Evolutionary conservation across 2,888 invertebrate species (phyloP).

Genomic region (Tetrapedia diversipes): DNA sequence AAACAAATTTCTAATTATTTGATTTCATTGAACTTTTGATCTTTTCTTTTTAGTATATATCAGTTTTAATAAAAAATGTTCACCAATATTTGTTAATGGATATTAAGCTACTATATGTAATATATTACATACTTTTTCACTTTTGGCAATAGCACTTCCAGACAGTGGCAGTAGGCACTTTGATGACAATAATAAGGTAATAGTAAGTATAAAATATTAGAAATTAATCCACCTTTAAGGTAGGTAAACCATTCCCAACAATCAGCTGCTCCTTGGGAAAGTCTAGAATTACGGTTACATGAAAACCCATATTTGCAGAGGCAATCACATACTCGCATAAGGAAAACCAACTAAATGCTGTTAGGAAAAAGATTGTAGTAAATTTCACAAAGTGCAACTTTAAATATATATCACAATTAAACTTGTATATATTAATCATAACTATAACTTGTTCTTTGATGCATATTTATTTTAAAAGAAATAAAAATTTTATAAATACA

Average conservation of each 20-base stretch:
- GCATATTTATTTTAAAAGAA: not conserved
- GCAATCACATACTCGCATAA: conserved; percentile 96
- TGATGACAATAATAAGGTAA: conserved; percentile 72
- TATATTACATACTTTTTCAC: conserved; percentile 27
- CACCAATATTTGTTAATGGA: conserved; percentile 32
- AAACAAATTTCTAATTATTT: not conserved
- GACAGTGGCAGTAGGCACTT: conserved; percentile 79
- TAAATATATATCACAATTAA: conserved; percentile 2
- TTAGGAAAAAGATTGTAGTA: conserved; percentile 46
- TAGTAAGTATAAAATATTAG: conserved; percentile 71
- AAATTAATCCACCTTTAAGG: conserved; percentile 78
- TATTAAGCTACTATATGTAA: conserved; percentile 33
- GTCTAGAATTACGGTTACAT: conserved; percentile 93
- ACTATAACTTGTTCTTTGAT: not conserved
- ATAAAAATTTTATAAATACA: conserved; percentile 1
- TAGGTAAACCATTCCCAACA: conserved; percentile 86
- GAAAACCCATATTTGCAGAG: conserved; percentile 96
- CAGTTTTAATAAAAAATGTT: conserved; percentile 31
- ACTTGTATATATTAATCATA: not conserved
- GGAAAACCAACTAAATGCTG: conserved; percentile 98
- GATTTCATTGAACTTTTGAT: conserved; percentile 20
- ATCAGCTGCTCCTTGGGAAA: conserved; percentile 92
- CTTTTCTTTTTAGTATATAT: conserved; percentile 1
- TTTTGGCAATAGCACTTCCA: conserved; percentile 68
- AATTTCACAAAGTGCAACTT: not conserved